A percentile compares a stretch with the other conserved stretches of the same genome.
These are phyloP conservation scores for Cosmorhoe ocellata DNA, from an alignment of 2,888 invertebrate genomes.

Conservation along the genomic window DNA sequence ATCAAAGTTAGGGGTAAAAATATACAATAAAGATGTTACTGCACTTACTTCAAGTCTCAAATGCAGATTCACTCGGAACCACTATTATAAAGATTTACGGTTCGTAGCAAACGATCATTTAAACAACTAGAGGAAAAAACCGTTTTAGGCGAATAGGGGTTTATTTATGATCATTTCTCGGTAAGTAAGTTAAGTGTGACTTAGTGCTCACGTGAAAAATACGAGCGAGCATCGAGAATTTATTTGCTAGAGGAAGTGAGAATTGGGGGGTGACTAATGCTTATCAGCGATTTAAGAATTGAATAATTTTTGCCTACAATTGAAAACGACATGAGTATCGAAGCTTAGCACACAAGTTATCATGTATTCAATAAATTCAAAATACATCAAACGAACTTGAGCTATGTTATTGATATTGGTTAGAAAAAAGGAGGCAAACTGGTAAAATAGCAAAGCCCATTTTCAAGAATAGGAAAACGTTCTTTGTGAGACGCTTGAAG, in stretches of 20 bases:
- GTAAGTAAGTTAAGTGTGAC: constrained; percentile 56
- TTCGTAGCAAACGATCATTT: constrained; percentile 50
- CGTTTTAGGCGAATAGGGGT: constrained; percentile 48
- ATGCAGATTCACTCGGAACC: constrained; percentile 35
- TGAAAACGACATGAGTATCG: too few species aligned
- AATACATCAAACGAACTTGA: too few species aligned
- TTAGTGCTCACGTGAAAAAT: constrained; percentile 32
- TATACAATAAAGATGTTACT: too few species aligned
- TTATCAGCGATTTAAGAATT: constrained; percentile 1
- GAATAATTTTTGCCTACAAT: background rate
- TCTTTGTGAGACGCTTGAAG: too few species aligned
- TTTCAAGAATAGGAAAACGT: too few species aligned
- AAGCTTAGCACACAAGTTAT: too few species aligned
- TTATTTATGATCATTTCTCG: constrained; percentile 43
- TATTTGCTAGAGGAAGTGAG: constrained; percentile 29
- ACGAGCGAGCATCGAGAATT: constrained; percentile 21
- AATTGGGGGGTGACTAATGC: constrained; percentile 14
- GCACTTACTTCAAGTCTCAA: too few species aligned
- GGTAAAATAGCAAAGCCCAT: too few species aligned
- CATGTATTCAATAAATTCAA: too few species aligned
- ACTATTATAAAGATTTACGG: constrained; percentile 58
- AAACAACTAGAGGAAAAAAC: constrained; percentile 53
- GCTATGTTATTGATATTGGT: too few species aligned
- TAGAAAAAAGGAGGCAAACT: too few species aligned
- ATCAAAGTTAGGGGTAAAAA: too few species aligned